phyloP scores from a whole-genome alignment of 2,113 vertebrate species.

The Neolamprologus fasciatus region DNA sequence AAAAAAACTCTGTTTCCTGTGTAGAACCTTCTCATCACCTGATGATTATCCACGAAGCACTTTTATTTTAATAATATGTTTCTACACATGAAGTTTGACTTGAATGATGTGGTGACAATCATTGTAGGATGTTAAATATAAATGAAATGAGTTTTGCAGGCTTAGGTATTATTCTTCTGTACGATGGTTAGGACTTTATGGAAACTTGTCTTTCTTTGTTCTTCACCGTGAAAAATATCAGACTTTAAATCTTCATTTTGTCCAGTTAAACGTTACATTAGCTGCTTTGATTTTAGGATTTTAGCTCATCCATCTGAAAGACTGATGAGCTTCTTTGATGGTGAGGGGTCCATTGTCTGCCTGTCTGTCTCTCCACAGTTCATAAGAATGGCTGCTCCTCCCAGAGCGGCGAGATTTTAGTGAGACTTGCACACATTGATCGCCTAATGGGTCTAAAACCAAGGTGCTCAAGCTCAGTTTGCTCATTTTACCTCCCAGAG shows the following conservation, averaged over 20 bases:
- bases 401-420: neutral
- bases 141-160: neutral
- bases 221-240: neutral
- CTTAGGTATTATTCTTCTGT: neutral
- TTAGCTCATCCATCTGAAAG: neutral
- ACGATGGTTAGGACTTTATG: neutral
- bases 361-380: neutral
- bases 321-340: neutral
- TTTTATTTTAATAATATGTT: neutral
- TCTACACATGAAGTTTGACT: neutral
- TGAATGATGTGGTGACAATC: slow-evolving; percentile 13
- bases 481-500: neutral
- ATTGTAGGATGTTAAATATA: neutral
- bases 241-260: neutral
- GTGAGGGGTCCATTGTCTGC: neutral
- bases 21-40: neutral
- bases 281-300: neutral
- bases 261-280: neutral
- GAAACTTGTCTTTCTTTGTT: neutral
- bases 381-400: neutral
- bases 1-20: neutral
- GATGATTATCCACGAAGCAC: neutral
- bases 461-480: neutral
- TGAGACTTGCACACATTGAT: neutral
- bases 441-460: neutral